phyloP scores from a whole-genome alignment of 2,113 vertebrate genomes.

The Larimichthys crocea region DNA sequence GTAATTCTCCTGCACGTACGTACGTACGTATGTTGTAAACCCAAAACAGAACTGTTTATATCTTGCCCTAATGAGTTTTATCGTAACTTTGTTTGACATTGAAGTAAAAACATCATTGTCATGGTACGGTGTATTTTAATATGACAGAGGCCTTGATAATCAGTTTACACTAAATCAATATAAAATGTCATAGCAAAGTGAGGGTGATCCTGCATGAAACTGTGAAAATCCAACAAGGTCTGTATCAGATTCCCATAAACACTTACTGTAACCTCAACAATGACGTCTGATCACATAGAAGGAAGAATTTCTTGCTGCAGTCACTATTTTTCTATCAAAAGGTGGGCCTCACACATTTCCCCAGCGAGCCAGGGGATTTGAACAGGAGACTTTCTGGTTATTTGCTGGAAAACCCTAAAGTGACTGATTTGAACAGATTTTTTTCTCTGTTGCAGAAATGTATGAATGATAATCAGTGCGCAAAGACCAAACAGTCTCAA shows the following conservation, averaged over 20 bases:
- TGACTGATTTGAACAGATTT: background rate
- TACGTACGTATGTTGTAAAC: constrained; percentile 36
- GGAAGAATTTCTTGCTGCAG: constrained; percentile 5
- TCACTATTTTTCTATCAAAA: constrained; percentile 26
- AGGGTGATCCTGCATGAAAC: constrained; percentile 46
- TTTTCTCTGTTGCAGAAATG: background rate
- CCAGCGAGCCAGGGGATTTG: constrained; percentile 15
- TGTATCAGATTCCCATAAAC: constrained; percentile 63
- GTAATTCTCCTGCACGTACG: constrained; percentile 54
- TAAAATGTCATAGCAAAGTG: constrained; percentile 66
- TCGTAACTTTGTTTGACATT: constrained; percentile 68
- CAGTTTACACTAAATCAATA: constrained; percentile 65
- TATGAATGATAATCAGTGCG: background rate
- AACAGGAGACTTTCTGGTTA: constrained; percentile 17
- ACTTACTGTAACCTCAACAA: constrained; percentile 38
- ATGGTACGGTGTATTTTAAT: constrained; percentile 19
- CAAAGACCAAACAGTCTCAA: background rate
- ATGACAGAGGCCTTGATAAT: constrained; percentile 60
- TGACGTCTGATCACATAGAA: constrained; percentile 41
- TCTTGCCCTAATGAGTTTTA: constrained; percentile 57
- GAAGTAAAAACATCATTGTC: constrained; percentile 46
- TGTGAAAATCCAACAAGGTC: constrained; percentile 44
- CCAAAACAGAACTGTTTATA: constrained; percentile 64
- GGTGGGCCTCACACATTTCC: constrained; percentile 12
- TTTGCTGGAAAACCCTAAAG: constrained; percentile 9